A percentile compares a stretch with the other conserved stretches of the same genome.
These are phyloP conservation scores for Cheilinus undulatus DNA, from an alignment of 2,113 vertebrate genomes.

Conservation along the genomic window DNA sequence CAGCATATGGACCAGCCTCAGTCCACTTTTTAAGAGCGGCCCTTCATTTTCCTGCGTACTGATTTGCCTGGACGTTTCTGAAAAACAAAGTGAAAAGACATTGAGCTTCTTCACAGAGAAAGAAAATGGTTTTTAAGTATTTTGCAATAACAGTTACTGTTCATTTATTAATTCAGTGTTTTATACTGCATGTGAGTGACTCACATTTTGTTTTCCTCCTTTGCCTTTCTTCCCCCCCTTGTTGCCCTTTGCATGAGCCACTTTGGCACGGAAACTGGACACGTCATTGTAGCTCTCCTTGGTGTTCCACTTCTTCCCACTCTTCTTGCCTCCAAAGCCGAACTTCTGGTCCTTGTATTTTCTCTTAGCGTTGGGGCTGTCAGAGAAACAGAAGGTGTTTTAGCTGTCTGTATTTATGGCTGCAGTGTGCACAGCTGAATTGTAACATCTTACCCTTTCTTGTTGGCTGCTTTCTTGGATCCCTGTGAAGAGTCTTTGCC, in stretches of 20 bases:
- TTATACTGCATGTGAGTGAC: conserved; percentile 24
- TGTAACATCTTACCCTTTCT: conserved; percentile 69
- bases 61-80: conserved; percentile 96
- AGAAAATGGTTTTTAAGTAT: no score
- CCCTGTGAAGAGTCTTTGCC: conserved; percentile 69
- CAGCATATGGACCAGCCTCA: background rate
- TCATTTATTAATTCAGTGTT: background rate
- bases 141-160: no score
- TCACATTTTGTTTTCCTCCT: conserved; percentile 79
- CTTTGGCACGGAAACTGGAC: conserved; percentile 88
- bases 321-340: conserved; percentile 97
- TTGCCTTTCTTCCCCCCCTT: conserved; percentile 76
- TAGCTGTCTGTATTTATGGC: background rate
- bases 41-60: conserved; percentile 91
- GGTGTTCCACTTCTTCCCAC: conserved; percentile 95
- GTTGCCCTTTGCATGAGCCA: conserved; percentile 87
- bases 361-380: conserved; percentile 90
- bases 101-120: background rate
- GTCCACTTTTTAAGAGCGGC: conserved; percentile 67
- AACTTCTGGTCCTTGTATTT: conserved; percentile 96
- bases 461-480: conserved; percentile 68
- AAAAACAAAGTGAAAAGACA: conserved; percentile 17
- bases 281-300: conserved; percentile 93
- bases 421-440: no score
- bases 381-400: conserved; percentile 3